Evolutionary conservation across 92 coral and sea anemone species (phyloP).

Genomic region (Anthopleura xanthogrammica): DNA sequence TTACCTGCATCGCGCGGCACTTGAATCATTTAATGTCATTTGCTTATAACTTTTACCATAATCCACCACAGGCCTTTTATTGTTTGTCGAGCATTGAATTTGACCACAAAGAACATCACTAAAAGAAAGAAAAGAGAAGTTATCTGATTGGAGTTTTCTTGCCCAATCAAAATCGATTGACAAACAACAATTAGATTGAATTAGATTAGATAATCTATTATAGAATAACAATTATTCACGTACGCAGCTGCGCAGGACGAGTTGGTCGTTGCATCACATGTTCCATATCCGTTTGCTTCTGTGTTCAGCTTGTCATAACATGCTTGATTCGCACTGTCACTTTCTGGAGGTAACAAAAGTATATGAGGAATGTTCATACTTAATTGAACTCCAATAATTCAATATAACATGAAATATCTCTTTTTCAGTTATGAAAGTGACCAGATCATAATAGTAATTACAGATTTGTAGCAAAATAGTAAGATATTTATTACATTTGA

Average conservation of each 20-base stretch:
- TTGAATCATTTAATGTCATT: conserved; percentile 32
- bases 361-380: background rate
- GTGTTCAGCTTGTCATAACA: conserved; percentile 76
- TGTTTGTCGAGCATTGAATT: conserved; percentile 57
- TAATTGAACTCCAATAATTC: too few species aligned
- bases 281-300: conserved; percentile 69
- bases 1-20: conserved; percentile 67
- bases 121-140: background rate
- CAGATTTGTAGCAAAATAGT: too few species aligned
- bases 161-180: background rate
- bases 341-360: conserved; percentile 31
- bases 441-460: too few species aligned
- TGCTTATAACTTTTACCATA: conserved; percentile 63
- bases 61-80: conserved; percentile 37
- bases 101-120: conserved; percentile 76
- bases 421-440: too few species aligned
- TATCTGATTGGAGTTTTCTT: background rate
- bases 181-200: background rate
- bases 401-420: too few species aligned
- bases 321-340: conserved; percentile 35
- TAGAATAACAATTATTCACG: background rate
- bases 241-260: conserved; percentile 57
- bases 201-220: background rate
- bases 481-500: too few species aligned
- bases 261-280: conserved; percentile 50